phyloP scores from a whole-genome alignment of 2,113 vertebrate genomes.

The Lampris megalopsis region DNA sequence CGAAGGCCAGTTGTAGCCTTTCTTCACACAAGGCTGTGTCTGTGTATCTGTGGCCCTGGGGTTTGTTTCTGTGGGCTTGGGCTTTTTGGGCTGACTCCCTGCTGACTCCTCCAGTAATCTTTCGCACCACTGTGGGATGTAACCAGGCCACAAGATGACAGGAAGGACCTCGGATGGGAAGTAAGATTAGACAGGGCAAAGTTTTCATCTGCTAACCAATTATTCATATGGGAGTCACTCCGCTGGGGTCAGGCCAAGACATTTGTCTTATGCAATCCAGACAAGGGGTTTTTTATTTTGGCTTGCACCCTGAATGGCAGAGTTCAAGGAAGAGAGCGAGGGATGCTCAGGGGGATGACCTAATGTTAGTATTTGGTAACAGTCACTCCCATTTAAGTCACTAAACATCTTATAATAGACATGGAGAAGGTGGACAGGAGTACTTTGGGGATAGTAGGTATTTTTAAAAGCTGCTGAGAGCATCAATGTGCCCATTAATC shows the following conservation, averaged over 20 bases:
- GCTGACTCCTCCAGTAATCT: not conserved
- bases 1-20: conserved; percentile 41
- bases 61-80: conserved; percentile 21
- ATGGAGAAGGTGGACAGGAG: conserved; percentile 32
- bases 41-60: conserved; percentile 5
- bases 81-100: conserved; percentile 34
- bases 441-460: conserved; percentile 17
- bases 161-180: conserved; percentile 24
- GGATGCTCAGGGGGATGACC: conserved; percentile 3
- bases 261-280: conserved; percentile 53
- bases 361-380: conserved; percentile 27
- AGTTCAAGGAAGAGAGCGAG: conserved; percentile 44
- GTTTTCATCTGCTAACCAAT: conserved; percentile 53
- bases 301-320: conserved; percentile 44
- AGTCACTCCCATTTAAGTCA: not conserved
- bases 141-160: conserved; percentile 16
- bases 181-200: conserved; percentile 20
- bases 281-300: conserved; percentile 52
- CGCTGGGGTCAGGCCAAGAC: conserved; percentile 23
- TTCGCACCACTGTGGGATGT: not conserved
- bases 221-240: conserved; percentile 29
- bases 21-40: conserved; percentile 8
- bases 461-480: conserved; percentile 47
- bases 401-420: conserved; percentile 24
- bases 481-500: conserved; percentile 16